Evolutionary conservation across 1,140 invertebrate species (phyloP).

Genomic region (Drosophila repletoides): DNA sequence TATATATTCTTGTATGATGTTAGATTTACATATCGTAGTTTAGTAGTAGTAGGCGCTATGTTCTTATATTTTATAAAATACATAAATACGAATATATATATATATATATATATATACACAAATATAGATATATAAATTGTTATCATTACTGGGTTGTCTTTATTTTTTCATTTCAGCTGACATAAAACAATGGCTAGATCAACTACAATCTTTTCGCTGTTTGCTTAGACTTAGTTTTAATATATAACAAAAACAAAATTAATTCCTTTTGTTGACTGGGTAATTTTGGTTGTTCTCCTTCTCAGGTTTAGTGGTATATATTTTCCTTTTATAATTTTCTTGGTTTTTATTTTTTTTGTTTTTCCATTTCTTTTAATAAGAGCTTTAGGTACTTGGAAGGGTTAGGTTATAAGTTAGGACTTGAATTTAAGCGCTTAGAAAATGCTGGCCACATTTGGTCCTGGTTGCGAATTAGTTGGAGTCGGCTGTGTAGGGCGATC

Average conservation of each 20-base stretch:
- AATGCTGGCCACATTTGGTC: constrained; percentile 78
- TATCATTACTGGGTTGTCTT: constrained; percentile 42
- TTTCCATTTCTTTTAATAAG: neutral
- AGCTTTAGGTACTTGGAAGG: constrained; percentile 58
- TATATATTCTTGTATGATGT: constrained; percentile 26
- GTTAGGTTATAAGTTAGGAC: constrained; percentile 13
- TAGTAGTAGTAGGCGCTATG: constrained; percentile 44
- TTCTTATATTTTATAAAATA: constrained; percentile 52
- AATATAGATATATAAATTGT: constrained; percentile 31
- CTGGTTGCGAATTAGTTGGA: constrained; percentile 70
- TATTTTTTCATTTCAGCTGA: constrained; percentile 17
- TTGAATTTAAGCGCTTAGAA: constrained; percentile 56
- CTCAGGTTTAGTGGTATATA: too few relatives aligned
- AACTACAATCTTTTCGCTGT: constrained; percentile 2
- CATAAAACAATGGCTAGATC: constrained; percentile 5
- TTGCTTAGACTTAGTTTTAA: neutral
- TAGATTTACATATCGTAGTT: constrained; percentile 49
- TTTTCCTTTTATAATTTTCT: neutral
- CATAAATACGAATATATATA: constrained; percentile 30
- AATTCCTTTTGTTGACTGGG: constrained; percentile 3
- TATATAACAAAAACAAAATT: constrained; percentile 27
- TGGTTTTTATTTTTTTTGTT: neutral
- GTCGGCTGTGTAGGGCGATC: constrained; percentile 76
- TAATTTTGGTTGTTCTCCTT: constrained; percentile 7
- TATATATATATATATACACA: constrained; percentile 32